Evolutionary conservation across 2,113 vertebrate species (phyloP).

Genomic region (Tachuris rubrigastra): DNA sequence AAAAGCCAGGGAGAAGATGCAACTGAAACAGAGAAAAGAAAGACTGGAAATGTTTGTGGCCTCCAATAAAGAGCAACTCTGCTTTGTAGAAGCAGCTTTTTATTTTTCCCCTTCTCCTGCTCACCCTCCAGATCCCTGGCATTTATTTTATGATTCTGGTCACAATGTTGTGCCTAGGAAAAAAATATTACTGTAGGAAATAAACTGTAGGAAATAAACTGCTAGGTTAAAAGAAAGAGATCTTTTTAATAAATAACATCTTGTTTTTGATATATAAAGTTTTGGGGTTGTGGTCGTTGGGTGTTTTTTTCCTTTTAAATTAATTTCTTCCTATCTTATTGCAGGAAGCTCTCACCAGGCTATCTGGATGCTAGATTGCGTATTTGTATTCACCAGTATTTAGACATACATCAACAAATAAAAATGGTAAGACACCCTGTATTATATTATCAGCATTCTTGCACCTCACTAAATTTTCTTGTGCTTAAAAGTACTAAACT

Average conservation of each 20-base stretch:
- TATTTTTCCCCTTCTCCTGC: not conserved
- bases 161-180: not conserved
- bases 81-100: not conserved
- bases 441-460: constrained; percentile 17
- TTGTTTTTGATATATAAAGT: not conserved
- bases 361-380: not conserved
- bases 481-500: not conserved
- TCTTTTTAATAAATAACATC: not conserved
- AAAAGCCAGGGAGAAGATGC: not conserved
- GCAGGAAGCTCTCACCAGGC: not conserved
- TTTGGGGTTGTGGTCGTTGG: not conserved
- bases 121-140: not conserved
- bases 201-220: not conserved
- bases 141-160: not conserved
- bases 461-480: not conserved
- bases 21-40: not conserved
- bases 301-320: not conserved
- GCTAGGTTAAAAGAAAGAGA: not conserved
- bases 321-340: not conserved
- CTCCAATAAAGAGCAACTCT: not conserved
- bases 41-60: not conserved
- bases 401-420: not conserved
- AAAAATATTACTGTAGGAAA: not conserved
- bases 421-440: not conserved
- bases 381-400: not conserved